Percentiles rank a stretch among this genome's conserved stretches.
Evolutionary conservation across 2,888 invertebrate genomes (phyloP).

Genomic region (Platerodrilus igneus): DNA sequence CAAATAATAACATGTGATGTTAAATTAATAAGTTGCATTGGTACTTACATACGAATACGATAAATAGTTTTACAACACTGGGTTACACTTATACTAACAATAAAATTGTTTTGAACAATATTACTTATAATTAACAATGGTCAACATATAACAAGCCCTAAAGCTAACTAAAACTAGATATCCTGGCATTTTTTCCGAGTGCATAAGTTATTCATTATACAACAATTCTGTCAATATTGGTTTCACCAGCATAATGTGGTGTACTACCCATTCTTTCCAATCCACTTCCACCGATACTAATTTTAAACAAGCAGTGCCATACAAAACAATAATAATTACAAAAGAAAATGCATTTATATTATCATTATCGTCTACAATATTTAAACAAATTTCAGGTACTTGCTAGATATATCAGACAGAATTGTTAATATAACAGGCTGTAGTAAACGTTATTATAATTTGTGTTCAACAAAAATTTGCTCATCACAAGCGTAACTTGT

Average conservation of each 20-base stretch:
- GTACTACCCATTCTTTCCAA: too few species aligned
- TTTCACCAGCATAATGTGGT: too few species aligned
- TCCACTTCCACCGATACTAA: too few species aligned
- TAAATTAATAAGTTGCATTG: constrained; percentile 18
- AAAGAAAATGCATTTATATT: too few species aligned
- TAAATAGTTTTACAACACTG: constrained; percentile 42
- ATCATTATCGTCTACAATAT: too few species aligned
- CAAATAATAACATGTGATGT: constrained; percentile 38
- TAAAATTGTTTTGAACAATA: constrained; percentile 29
- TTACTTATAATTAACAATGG: constrained; percentile 44
- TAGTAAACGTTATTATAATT: constrained; percentile 12
- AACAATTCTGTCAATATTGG: constrained; percentile 23
- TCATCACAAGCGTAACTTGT: constrained; percentile 19
- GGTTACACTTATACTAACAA: constrained; percentile 34
- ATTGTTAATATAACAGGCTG: constrained; percentile 17
- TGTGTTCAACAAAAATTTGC: constrained; percentile 15
- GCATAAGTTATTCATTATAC: constrained; percentile 17
- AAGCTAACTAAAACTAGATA: constrained; percentile 44
- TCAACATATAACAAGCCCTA: constrained; percentile 37
- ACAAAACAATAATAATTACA: too few species aligned
- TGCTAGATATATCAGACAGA: constrained; percentile 12
- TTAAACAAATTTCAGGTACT: constrained; percentile 13
- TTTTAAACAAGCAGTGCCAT: too few species aligned
- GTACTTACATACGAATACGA: constrained; percentile 26
- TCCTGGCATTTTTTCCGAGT: constrained; percentile 40